Evolutionary conservation across 2,113 vertebrate species (phyloP).

Genomic region (Taxidea taxus): DNA sequence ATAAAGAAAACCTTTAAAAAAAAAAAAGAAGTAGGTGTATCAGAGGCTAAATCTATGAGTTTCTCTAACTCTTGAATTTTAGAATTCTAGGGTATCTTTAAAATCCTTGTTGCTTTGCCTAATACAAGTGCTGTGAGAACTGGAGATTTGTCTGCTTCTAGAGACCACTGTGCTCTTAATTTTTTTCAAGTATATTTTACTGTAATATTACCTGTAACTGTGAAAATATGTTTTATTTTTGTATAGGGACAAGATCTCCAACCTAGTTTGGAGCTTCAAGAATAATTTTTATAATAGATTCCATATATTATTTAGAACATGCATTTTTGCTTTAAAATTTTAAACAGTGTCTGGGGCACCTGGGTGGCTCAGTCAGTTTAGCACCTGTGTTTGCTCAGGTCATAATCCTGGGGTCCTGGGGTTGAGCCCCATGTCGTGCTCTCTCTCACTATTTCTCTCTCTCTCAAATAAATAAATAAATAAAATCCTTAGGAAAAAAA

Average conservation of each 20-base stretch:
- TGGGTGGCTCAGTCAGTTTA: neutral
- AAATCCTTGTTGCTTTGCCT: neutral
- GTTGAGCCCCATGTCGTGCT: neutral
- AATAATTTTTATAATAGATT: neutral
- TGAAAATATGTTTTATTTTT: neutral
- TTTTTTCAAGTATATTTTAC: neutral
- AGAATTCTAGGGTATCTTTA: neutral
- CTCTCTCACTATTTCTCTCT: neutral
- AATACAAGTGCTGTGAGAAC: neutral
- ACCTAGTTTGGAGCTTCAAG: neutral
- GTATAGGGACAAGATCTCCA: neutral
- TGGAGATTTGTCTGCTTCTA: neutral
- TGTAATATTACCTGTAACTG: neutral
- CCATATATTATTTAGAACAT: neutral
- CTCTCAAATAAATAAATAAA: neutral
- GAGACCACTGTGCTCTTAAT: fast-evolving
- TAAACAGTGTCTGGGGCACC: neutral
- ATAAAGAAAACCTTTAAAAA: too few species aligned
- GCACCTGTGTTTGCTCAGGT: neutral
- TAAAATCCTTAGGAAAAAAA: neutral
- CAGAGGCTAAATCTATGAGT: neutral
- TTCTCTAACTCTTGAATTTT: neutral
- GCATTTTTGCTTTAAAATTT: neutral
- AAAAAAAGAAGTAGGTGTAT: neutral
- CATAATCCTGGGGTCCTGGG: neutral